Percentiles rank a stretch among this genome's conserved stretches.
phyloP scores from a whole-genome alignment of 1,140 invertebrate species.

The Drosophila sproati region DNA sequence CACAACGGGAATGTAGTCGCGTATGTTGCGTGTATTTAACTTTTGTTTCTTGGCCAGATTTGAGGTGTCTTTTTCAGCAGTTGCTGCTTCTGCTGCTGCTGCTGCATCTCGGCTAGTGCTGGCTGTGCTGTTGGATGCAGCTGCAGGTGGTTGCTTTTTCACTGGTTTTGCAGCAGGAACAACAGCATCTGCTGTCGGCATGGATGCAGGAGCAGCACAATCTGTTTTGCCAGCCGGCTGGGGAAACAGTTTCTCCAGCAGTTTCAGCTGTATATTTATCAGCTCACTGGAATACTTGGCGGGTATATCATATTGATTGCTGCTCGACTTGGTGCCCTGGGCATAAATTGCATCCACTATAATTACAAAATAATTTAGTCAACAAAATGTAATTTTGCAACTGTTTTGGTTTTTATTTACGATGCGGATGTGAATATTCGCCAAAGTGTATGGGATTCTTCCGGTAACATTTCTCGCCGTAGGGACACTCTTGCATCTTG shows the following conservation, averaged over 20 bases:
- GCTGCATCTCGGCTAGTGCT: slow-evolving; percentile 5
- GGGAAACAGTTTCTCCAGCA: slow-evolving; percentile 79
- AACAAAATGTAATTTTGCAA: background rate
- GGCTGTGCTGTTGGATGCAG: slow-evolving; percentile 10
- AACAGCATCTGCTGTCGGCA: background rate
- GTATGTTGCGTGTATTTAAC: slow-evolving; percentile 70
- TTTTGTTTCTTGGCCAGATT: slow-evolving; percentile 75
- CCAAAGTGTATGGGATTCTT: slow-evolving; percentile 92
- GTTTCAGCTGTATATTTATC: slow-evolving; percentile 86
- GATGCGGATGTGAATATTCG: slow-evolving; percentile 91
- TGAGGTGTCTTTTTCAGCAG: slow-evolving; percentile 42
- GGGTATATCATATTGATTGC: slow-evolving; percentile 85
- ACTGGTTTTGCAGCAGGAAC: slow-evolving; percentile 2
- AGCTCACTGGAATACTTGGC: slow-evolving; percentile 82
- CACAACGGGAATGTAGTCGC: slow-evolving; percentile 86
- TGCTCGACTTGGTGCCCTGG: slow-evolving; percentile 68
- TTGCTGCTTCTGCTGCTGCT: slow-evolving; percentile 7
- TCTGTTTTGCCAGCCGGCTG: slow-evolving; percentile 24
- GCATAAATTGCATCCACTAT: slow-evolving; percentile 86
- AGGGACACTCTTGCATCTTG: slow-evolving; percentile 86
- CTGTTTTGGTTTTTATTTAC: slow-evolving; percentile 85
- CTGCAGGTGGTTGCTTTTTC: background rate
- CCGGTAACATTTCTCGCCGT: slow-evolving; percentile 91
- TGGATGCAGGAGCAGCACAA: background rate
- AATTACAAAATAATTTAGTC: background rate